Evolutionary conservation across 2,113 vertebrate species (phyloP), one percentile per base, ranked within the genome.

Genomic region (Phyllopteryx taeniolatus): DNA sequence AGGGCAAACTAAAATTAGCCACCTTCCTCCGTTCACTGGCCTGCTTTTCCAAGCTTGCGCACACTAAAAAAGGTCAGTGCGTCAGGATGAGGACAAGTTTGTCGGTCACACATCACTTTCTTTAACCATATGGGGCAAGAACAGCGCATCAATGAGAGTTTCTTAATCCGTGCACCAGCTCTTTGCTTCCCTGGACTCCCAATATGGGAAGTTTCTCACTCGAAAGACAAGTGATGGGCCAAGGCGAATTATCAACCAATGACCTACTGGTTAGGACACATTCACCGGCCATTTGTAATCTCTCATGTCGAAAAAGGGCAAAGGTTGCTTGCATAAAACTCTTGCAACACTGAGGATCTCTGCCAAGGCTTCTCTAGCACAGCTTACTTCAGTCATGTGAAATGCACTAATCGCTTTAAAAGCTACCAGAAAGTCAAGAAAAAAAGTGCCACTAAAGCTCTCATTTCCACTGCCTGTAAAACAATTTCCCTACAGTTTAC

Each of bases 1-100:
- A 83, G 80, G 83, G 31, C 76, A 77, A 74, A 73, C 83, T 83
- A 86, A 86, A 88, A 83, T 85, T 83, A 85, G 80, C 70, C n/a
- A 8, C n/a, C n/a, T 75, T 68, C 20, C 66, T 81, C 78, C 71
- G 11, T 65, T 72, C 12, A 70, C 46, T 65, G 67, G 39, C 70
- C 69, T 73, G 71, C 47, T 67, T 69, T 68, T 15, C 4, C 39
- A 10, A 12, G 8, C 65, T 61, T 20, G 8, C 17, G 33, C 47
- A 72, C 44, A 39, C 22, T 56, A 54, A 68, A 68, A 22, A 68
- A 68, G 67, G 13, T 56, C 53, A 70, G n/a, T 31, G 12, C 17
- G 14, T 17, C 59, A 3, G 13, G 59, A 61, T 19, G 59, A 43
- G 9, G 47, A 72, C 62, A 8, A 67, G 56, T 73, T 67, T 73